Conservation (phyloP, 2,113 vertebrate genomes). For the Lampris megalopsis region DNA sequence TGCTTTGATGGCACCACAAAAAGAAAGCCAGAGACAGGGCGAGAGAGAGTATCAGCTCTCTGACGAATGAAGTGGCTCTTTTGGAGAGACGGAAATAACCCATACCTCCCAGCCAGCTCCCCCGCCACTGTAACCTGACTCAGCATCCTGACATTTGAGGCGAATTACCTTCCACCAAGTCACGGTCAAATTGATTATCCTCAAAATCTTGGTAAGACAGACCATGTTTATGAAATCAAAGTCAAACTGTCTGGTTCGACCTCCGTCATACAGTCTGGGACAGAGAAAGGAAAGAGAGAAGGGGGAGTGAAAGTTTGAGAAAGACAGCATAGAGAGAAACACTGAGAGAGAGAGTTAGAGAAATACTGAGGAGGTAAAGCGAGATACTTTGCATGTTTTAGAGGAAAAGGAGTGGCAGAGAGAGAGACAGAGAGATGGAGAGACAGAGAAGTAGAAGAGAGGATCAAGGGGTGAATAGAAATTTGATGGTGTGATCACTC, state of each 20-base stretch:
- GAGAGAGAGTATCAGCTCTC: constrained; percentile 20
- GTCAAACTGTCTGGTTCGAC: constrained; percentile 45
- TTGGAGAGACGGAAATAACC: constrained; percentile 19
- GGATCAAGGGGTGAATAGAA: not conserved
- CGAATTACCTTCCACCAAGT: constrained; percentile 51
- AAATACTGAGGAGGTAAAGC: not conserved
- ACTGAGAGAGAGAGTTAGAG: not conserved
- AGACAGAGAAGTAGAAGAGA: not conserved
- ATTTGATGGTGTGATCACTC: not conserved
- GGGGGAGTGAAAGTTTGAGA: not conserved
- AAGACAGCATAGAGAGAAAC: not conserved
- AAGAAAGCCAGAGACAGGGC: not conserved
- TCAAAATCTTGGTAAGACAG: constrained; percentile 45
- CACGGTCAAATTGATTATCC: constrained; percentile 65
- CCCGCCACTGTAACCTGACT: constrained; percentile 31
- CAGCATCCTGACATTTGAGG: constrained; percentile 48
- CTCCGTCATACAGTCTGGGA: constrained; percentile 18
- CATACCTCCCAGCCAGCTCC: constrained; percentile 25
- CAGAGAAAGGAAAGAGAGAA: constrained; percentile 8
- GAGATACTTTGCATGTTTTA: not conserved
- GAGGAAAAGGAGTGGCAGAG: not conserved
- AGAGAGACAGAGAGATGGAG: constrained; percentile 2
- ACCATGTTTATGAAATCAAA: constrained; percentile 56
- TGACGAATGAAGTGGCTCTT: constrained; percentile 16
- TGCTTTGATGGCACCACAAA: not conserved